Base-by-base conservation (phyloP, 2,113 vertebrate species). In the Myiopsitta monachus region DNA sequence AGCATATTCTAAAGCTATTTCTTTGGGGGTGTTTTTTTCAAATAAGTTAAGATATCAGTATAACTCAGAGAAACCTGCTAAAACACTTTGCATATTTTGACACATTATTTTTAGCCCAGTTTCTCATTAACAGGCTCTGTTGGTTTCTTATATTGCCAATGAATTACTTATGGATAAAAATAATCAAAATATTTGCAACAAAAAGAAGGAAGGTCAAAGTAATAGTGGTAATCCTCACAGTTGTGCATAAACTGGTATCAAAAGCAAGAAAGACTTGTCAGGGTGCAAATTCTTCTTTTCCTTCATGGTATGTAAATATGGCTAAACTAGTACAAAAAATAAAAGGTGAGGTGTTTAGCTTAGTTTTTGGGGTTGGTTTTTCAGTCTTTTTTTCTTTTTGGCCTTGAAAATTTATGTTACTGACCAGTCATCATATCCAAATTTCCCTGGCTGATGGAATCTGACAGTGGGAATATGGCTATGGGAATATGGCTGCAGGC, bases 381-480 rank as follows among this genome's bases (percentile, higher is more conserved):
- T 46, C 10, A 9, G 23, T 36, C 18, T 36, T 4, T 3, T 2
- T 11, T 61, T 16, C 43, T 83, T 68, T 63, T 64, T 94, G 68
- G 26, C 77, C 54, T 91, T 94, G 88, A 95, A 94, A 94, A 92
- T 89, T 83, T 91, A 69, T 3, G 3, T 66, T 96, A 74, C 62
- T 94, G 74, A 73, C 88, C 91, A 89, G 86, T 82, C 92, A 79
- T 86, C 62, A 49, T 57, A 76, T 95, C 87, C 49, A 87, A 63
- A 92, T 76, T 87, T 96, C n/a, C 57, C 41, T 44, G 44, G 83
- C 88, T 96, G 80, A 96, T 97, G 54, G 74, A 79, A 93, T 79
- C 57, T 96, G 96, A 96, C 95, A 96, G 7, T 77, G 90, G 90
- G 95, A 93, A 88, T 93, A 87, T 63, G 52, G 86, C 74, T 96